Base-by-base conservation (phyloP, 2,888 invertebrate species). In the Elmis aenea region DNA sequence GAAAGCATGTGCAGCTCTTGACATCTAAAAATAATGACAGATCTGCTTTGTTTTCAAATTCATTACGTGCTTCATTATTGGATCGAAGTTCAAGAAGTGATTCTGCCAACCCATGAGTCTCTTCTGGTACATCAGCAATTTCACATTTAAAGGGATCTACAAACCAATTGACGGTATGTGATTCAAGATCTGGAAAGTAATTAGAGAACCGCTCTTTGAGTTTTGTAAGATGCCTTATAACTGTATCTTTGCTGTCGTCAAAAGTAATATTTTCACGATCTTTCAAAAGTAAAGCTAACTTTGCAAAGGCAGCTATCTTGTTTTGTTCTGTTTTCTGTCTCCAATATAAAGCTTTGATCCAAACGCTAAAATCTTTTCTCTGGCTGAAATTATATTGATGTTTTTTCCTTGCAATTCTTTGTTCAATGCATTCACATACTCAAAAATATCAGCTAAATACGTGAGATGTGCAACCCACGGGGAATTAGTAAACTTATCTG, bases 1-100 rank as follows among this genome's bases (percentile, higher is more conserved):
- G 42, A 47, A 47, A 50, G 44, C 49, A 39, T 48, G 50, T 46
- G 43, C 47, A 50, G 38, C 46, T 48, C 50, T 42, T 50, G 45
- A 45, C 45, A 48, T 41, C n/a, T 45, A 43, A 45, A 50, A 47
- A 42, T 33, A 33, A 46, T 39, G 38, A 38, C 41, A 45, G 34
- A 41, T 46, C 43, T 45, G 42, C 24, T 47, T 47, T 42, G 26
- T 32, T 47, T 33, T 47, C 45, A 45, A 40, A 40, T 46, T 46
- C 34, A 46, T 46, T 47, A 40, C 45, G 45, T 39, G 47, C 40
- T 47, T 47, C 47, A 47, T 38, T 48, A 41, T 48, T 44, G 32
- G 46, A 44, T 48, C 46, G 44, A 48, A 48, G 43, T 48, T 47
- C 44, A 48, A 48, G 41, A 41, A 48, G 43, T 38, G 39, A 42